Evolutionary conservation across 2,888 invertebrate species (phyloP).

Genomic region (Gnatocerus cornutus): DNA sequence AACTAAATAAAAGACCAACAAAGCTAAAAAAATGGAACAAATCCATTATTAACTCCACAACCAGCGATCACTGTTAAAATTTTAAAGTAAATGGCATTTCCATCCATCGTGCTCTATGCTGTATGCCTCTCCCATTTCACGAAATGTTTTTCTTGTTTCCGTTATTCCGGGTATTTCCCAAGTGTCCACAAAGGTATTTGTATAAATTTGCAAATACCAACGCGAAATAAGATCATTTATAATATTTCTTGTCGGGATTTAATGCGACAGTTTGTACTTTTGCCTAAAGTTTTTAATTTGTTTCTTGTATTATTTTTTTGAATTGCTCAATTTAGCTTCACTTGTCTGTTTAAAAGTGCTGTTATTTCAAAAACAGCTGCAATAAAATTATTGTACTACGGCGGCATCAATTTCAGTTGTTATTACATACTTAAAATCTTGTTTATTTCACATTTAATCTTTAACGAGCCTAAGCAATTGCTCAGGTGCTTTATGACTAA

Average conservation of each 20-base stretch:
- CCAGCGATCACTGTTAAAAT: conserved; percentile 17
- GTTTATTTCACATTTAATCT: conserved; percentile 30
- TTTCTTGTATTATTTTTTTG: conserved; percentile 19
- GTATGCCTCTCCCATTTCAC: conserved; percentile 24
- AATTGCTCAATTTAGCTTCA: not conserved
- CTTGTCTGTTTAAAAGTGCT: not conserved
- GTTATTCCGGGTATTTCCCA: conserved; percentile 52
- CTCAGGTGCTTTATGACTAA: not conserved
- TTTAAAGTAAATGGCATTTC: conserved; percentile 28
- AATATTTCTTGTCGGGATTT: conserved; percentile 50
- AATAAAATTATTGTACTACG: too few relatives aligned
- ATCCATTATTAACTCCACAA: not conserved
- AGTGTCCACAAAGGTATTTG: conserved; percentile 52
- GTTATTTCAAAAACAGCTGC: not conserved
- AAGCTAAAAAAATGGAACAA: not conserved
- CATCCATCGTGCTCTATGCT: conserved; percentile 26
- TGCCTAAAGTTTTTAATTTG: conserved; percentile 42
- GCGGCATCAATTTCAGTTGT: too few relatives aligned
- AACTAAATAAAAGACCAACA: not conserved
- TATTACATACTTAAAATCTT: conserved; percentile 5
- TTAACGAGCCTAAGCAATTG: conserved; percentile 20
- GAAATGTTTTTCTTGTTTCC: conserved; percentile 49
- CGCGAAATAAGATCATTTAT: conserved; percentile 53
- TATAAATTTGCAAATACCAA: conserved; percentile 54
- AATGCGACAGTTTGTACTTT: conserved; percentile 34